phyloP scores from a whole-genome alignment of 1,140 invertebrate genomes.

The Anadara kagoshimensis region DNA sequence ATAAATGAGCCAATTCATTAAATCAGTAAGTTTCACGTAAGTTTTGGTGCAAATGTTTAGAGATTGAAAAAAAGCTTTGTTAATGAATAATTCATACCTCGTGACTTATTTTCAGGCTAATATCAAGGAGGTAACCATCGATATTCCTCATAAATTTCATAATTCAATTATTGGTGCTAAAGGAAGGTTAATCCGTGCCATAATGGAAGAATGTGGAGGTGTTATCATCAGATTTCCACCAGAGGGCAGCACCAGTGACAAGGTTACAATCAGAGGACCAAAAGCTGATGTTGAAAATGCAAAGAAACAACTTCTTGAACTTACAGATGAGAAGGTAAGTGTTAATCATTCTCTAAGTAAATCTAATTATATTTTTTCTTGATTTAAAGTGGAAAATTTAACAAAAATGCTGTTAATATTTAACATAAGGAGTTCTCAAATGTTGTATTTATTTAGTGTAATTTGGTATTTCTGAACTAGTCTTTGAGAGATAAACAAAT shows the following conservation, averaged over 20 bases:
- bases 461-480: too few relatives aligned
- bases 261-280: conserved; percentile 90
- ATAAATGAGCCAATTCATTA: too few relatives aligned
- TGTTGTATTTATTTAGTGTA: too few relatives aligned
- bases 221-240: conserved; percentile 96
- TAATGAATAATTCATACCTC: too few relatives aligned
- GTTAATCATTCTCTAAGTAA: background rate
- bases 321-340: conserved; percentile 84
- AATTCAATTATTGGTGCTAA: conserved; percentile 94
- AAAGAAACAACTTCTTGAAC: conserved; percentile 87
- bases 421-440: too few relatives aligned
- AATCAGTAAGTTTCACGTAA: too few relatives aligned
- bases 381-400: too few relatives aligned
- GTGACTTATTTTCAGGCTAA: conserved; percentile 66
- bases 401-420: too few relatives aligned
- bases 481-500: too few relatives aligned
- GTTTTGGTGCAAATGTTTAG: too few relatives aligned
- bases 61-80: too few relatives aligned
- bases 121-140: conserved; percentile 77
- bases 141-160: conserved; percentile 94
- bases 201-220: conserved; percentile 97
- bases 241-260: conserved; percentile 91
- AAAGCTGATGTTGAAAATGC: conserved; percentile 94
- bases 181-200: conserved; percentile 87
- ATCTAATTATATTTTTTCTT: too few relatives aligned